Base-by-base conservation (phyloP, 2,113 vertebrate genomes). In the Clarias macrocephalus region DNA sequence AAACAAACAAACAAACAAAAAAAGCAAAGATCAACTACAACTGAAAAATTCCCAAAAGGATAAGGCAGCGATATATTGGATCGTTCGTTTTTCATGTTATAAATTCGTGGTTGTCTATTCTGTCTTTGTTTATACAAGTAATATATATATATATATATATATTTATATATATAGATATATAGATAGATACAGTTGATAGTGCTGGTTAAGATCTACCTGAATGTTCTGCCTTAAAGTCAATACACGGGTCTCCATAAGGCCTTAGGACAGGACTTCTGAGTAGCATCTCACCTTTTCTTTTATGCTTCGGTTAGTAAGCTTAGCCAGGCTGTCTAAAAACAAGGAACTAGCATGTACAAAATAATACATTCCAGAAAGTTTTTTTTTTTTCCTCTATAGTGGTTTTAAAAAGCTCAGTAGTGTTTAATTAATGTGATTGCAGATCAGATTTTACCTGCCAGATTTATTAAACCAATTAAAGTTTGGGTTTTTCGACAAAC, bases 311-410 rank as follows among this genome's bases (percentile, higher is more conserved):
- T 93, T 92, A 92, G 92, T 93, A 93, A 93, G 88, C 65, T 70
- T 93, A 92, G 94, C 92, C 48, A 89, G 93, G 89, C 92, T 90
- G 86, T 94, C 88, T 88, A 90, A 93, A 93, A 92, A 94, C 92
- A 93, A 92, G 91, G 85, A 93, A 93, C 92, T 94, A 95, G 93
- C 94, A 93, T 93, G 92, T 93, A 94, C 93, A 95, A 91, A 94
- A 95, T 92, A 93, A 95, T 95, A 95, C 94, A 95, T 95, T 95
- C 93, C 93, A 91, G 93, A 93, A 92, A 91, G 92, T 92, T 90
- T 87, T 91, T 87, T 48, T 48, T 48, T 48, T 8, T 8, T 8
- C 7, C 48, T 42, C 28, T 59, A 21, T 23, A 33, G 18, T 48
- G 60, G 21, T 21, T 37, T 48, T 19, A 60, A 81, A 81, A 60